Evolutionary conservation across 2,888 invertebrate species (phyloP).

Genomic region (Phalera bucephala): DNA sequence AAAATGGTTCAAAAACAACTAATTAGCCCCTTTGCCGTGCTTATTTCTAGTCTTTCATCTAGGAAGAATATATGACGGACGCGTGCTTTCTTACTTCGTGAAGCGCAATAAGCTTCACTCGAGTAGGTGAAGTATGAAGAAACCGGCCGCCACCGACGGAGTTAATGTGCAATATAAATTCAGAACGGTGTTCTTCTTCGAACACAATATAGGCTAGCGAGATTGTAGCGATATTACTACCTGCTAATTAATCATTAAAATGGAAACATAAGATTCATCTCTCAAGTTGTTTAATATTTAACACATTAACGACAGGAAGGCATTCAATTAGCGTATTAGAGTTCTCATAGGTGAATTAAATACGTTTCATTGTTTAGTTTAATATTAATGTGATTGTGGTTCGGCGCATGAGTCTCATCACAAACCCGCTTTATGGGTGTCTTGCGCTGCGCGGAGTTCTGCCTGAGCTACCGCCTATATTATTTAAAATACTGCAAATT

Average conservation of each 20-base stretch:
- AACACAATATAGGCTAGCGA: conserved; percentile 45
- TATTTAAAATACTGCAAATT: conserved; percentile 22
- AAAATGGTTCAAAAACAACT: conserved; percentile 54
- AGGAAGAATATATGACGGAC: conserved; percentile 52
- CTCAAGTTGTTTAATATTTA: conserved; percentile 1
- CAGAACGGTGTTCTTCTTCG: conserved; percentile 54
- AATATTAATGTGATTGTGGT: conserved; percentile 4
- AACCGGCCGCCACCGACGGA: conserved; percentile 43
- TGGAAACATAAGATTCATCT: conserved; percentile 23
- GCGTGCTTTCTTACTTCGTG: conserved; percentile 49
- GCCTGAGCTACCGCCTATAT: not conserved
- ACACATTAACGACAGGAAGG: too few species aligned
- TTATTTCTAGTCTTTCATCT: conserved; percentile 48
- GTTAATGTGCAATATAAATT: conserved; percentile 69
- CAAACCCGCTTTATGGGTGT: conserved; percentile 6
- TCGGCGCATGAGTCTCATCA: conserved; percentile 12
- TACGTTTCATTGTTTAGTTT: conserved; percentile 4
- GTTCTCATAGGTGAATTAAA: not conserved
- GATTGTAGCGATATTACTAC: conserved; percentile 44
- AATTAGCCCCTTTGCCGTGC: conserved; percentile 57
- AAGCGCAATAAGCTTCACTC: conserved; percentile 47
- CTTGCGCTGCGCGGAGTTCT: conserved; percentile 6
- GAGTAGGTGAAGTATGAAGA: conserved; percentile 46
- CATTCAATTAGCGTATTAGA: not conserved
- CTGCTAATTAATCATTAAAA: conserved; percentile 44